phyloP scores from a whole-genome alignment of 2,797 vertebrate species.

The Rhinichthys osculus region DNA sequence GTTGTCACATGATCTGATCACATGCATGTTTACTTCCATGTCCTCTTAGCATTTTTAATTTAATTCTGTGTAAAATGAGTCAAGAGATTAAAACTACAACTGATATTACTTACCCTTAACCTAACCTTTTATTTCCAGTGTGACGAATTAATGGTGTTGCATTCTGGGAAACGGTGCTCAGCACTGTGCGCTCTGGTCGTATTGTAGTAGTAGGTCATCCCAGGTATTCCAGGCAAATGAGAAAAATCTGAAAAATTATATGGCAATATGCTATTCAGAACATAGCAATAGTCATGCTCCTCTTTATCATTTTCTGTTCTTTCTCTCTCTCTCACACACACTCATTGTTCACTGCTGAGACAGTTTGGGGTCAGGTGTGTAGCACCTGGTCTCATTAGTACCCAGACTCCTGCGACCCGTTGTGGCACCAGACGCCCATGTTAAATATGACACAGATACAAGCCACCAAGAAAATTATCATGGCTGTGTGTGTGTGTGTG shows the following conservation, averaged over 20 bases:
- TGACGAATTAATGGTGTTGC: neutral
- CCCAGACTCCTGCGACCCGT: slow-evolving; percentile 4
- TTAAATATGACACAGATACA: slow-evolving; percentile 30
- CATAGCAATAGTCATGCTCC: neutral
- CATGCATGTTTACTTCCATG: neutral
- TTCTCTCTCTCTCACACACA: neutral
- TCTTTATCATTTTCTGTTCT: slow-evolving; percentile 30
- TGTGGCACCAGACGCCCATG: neutral
- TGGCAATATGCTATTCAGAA: neutral
- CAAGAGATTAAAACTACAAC: neutral
- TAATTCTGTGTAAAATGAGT: neutral
- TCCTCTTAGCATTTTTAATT: neutral
- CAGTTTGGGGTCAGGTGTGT: slow-evolving; percentile 53
- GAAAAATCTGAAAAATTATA: neutral
- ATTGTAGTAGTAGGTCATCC: neutral
- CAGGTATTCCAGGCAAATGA: neutral
- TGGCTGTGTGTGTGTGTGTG: neutral
- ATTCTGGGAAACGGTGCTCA: neutral
- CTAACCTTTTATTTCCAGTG: neutral
- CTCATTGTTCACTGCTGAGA: slow-evolving; percentile 42
- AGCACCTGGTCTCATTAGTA: slow-evolving; percentile 51
- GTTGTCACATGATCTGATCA: neutral
- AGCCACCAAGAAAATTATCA: neutral
- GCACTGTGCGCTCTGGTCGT: neutral
- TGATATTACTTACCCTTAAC: neutral